A percentile compares a stretch with the other conserved stretches of the same genome.
phyloP scores from a whole-genome alignment of 2,113 vertebrate genomes.

The Salvelinus alpinus region DNA sequence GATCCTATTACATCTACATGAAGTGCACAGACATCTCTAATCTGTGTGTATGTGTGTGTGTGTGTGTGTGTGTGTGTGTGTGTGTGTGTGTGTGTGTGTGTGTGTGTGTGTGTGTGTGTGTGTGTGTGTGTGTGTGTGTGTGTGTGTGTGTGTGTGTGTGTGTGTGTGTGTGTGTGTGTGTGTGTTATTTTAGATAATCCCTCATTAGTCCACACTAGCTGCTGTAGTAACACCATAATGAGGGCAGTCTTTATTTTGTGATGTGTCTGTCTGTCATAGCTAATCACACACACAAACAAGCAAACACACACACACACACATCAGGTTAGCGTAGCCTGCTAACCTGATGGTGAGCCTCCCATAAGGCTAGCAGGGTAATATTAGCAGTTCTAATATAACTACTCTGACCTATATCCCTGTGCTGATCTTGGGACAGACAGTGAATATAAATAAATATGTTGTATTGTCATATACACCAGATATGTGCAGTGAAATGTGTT shows the following conservation, averaged over 20 bases:
- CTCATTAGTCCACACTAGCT: not conserved
- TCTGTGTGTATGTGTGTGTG: not conserved
- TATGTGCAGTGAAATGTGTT: too few relatives aligned
- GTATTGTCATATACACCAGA: too few relatives aligned
- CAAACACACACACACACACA: slow-evolving; percentile 1
- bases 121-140: not conserved
- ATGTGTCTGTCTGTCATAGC: not conserved
- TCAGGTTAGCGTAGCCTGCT: not conserved
- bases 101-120: slow-evolving; percentile 1
- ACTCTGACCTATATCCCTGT: slow-evolving; percentile 4
- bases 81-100: not conserved
- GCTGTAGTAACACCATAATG: not conserved
- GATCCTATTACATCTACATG: too few relatives aligned
- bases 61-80: not conserved
- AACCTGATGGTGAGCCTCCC: not conserved
- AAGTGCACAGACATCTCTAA: too few relatives aligned
- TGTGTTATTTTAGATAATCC: slow-evolving; percentile 3
- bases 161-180: not conserved
- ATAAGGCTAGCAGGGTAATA: not conserved
- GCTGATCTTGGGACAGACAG: not conserved
- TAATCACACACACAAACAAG: slow-evolving; percentile 6
- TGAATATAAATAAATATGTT: too few relatives aligned
- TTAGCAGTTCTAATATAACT: slow-evolving; percentile 1
- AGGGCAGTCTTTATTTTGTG: slow-evolving; percentile 5
- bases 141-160: not conserved